Conservation (phyloP, 2,888 invertebrate genomes). For the Syrista parreyssii region DNA sequence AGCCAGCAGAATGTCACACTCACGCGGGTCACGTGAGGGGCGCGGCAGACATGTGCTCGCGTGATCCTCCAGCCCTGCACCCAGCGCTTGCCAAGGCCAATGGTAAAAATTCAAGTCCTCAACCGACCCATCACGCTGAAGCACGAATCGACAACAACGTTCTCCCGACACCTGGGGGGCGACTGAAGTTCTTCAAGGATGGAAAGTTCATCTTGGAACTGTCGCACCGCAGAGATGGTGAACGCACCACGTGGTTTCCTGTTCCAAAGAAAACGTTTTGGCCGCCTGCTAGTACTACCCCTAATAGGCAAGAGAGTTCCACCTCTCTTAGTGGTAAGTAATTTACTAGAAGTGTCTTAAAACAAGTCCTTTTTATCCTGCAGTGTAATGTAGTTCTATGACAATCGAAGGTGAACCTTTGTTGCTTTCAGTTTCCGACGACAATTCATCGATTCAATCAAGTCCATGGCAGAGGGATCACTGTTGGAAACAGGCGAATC, state of each 20-base stretch:
- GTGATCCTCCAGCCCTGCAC: conserved; percentile 61
- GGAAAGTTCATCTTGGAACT: conserved; percentile 91
- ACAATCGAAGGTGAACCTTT: conserved; percentile 3
- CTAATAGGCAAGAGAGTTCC: conserved; percentile 78
- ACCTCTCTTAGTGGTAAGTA: conserved; percentile 83
- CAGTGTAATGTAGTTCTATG: background rate
- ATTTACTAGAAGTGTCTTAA: background rate
- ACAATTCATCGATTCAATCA: conserved; percentile 90
- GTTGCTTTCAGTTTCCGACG: conserved; percentile 79
- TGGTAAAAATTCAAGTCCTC: conserved; percentile 60
- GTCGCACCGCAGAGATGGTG: conserved; percentile 80
- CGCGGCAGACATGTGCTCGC: conserved; percentile 65
- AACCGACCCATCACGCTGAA: conserved; percentile 58
- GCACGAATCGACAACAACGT: conserved; percentile 52
- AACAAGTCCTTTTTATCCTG: background rate
- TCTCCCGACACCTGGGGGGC: conserved; percentile 73
- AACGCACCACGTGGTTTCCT: conserved; percentile 88
- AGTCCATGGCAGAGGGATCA: conserved; percentile 93
- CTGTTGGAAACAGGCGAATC: conserved; percentile 87
- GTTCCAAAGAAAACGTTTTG: conserved; percentile 90
- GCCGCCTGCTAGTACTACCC: conserved; percentile 81
- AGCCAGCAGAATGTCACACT: conserved; percentile 65
- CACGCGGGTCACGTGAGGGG: conserved; percentile 64
- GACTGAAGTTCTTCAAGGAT: conserved; percentile 88
- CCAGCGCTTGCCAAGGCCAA: conserved; percentile 62